Conservation (phyloP, 92 coral and sea anemone species). For the Hydrozoanthus gracilis region DNA sequence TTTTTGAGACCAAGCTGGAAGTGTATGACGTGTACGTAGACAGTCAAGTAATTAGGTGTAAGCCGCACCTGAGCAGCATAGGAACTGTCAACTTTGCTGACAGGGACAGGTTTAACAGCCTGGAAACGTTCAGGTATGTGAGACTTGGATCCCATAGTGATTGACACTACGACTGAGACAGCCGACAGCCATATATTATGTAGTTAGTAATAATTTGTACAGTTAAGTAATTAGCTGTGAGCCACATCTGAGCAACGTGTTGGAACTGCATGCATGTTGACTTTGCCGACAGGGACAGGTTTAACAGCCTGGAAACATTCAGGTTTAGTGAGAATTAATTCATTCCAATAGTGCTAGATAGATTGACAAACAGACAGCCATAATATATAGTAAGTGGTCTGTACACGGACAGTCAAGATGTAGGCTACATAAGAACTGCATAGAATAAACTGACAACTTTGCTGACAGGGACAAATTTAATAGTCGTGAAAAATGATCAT, state of each 20-base stretch:
- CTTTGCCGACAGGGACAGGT: conserved; percentile 82
- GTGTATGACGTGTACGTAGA: conserved; percentile 96
- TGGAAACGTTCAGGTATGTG: conserved; percentile 82
- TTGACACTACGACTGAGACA: too few relatives aligned
- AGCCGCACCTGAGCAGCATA: conserved; percentile 82
- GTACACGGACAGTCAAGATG: conserved; percentile 93
- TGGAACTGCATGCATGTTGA: conserved; percentile 74
- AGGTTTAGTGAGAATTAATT: conserved; percentile 55
- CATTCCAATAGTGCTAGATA: too few relatives aligned
- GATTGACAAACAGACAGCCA: too few relatives aligned
- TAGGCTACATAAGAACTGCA: conserved; percentile 78
- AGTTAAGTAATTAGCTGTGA: conserved; percentile 88
- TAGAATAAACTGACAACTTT: conserved; percentile 67
- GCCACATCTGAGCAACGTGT: conserved; percentile 75
- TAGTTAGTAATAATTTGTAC: conserved; percentile 76
- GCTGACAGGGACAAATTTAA: conserved; percentile 83
- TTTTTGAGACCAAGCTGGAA: conserved; percentile 87
- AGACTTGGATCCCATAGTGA: too few relatives aligned
- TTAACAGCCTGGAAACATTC: conserved; percentile 70
- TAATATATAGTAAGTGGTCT: conserved; percentile 53
- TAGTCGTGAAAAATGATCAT: conserved; percentile 56
- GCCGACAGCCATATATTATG: too few relatives aligned
- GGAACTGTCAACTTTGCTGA: conserved; percentile 84
- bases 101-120: conserved; percentile 80
- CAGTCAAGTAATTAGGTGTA: conserved; percentile 88